Percentiles rank a stretch among this genome's conserved stretches.
Evolutionary conservation across 2,888 invertebrate genomes (phyloP).

Genomic region (Tridacna crocea): DNA sequence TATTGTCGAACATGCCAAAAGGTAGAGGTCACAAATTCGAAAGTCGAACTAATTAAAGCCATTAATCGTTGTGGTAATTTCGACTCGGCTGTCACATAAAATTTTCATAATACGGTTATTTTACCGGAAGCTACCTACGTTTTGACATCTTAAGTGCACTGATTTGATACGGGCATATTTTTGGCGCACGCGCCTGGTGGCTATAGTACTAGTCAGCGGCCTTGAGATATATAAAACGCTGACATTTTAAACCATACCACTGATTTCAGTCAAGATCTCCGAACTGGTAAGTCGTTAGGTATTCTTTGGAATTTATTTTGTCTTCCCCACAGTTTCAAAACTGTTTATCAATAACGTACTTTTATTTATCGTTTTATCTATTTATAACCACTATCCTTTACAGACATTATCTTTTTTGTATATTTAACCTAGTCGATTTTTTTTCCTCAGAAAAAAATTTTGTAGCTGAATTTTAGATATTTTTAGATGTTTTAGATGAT

Average conservation of each 20-base stretch:
- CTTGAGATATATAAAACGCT: conserved; percentile 2
- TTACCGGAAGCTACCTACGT: neutral
- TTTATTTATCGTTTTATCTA: no score
- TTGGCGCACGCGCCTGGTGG: neutral
- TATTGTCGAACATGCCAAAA: neutral
- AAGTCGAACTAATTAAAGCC: neutral
- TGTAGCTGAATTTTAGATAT: no score
- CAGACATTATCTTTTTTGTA: no score
- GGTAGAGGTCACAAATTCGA: neutral
- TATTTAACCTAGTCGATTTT: no score
- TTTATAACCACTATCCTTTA: no score
- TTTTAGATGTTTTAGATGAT: no score
- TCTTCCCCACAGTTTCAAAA: neutral
- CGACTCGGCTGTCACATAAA: neutral
- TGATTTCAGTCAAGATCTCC: conserved; percentile 4
- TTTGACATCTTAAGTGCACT: neutral
- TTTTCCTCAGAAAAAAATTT: no score
- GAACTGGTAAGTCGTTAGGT: neutral
- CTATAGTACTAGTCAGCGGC: neutral
- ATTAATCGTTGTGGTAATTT: neutral
- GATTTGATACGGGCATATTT: neutral
- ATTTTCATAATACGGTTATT: neutral
- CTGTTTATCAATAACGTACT: no score
- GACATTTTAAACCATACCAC: neutral
- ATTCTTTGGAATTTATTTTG: neutral